Conservation (phyloP, 2,113 vertebrate species). For the Dermatemys mawii region DNA sequence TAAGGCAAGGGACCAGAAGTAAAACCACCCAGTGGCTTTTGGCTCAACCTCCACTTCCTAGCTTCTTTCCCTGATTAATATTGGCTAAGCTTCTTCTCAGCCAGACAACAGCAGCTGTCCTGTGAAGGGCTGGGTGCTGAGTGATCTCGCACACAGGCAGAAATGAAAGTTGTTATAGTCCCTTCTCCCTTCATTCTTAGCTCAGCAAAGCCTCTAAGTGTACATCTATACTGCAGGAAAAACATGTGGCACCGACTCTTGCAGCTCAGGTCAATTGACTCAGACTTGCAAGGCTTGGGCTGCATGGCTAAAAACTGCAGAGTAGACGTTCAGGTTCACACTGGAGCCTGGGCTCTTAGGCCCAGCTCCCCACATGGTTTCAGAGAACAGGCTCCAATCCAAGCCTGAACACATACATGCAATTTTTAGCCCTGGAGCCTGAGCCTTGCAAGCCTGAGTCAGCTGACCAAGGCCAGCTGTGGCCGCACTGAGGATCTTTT, state of each 20-base stretch:
- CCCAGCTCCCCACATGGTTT: neutral
- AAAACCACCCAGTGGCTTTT: neutral
- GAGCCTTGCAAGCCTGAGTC: neutral
- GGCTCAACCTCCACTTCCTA: neutral
- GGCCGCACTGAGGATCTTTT: too few species aligned
- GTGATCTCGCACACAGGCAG: neutral
- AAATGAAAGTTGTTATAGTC: neutral
- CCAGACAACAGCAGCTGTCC: neutral
- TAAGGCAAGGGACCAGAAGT: neutral
- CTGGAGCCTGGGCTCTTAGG: neutral
- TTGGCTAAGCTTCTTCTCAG: neutral
- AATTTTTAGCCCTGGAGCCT: neutral
- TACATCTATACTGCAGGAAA: neutral
- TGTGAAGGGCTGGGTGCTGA: neutral
- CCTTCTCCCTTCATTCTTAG: neutral
- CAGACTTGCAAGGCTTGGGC: neutral
- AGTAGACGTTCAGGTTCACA: neutral
- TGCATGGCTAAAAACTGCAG: neutral
- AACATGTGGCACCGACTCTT: neutral
- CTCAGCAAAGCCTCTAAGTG: neutral
- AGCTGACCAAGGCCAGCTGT: neutral
- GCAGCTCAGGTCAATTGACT: neutral
- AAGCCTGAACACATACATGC: neutral
- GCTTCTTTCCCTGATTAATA: neutral
- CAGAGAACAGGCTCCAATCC: neutral